These are phyloP conservation scores for Hydriomena furcata DNA, from an alignment of 2,888 invertebrate genomes.

Conservation along the genomic window DNA sequence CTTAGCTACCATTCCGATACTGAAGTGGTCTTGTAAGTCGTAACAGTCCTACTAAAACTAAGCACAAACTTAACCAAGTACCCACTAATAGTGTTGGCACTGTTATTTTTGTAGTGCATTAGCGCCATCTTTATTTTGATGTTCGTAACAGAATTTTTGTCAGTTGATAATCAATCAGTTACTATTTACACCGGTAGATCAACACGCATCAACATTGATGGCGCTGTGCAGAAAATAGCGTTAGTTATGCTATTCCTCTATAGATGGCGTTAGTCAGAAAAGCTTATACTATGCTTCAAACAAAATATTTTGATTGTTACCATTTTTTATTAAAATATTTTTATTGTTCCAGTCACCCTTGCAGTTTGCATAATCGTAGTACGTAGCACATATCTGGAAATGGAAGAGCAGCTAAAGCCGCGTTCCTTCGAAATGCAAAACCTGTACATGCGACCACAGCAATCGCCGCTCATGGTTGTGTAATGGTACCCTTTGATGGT, in stretches of 20 bases:
- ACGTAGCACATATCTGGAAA: conserved; percentile 62
- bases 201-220: too few species aligned
- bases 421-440: conserved; percentile 60
- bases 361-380: conserved; percentile 63
- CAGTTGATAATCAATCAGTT: too few species aligned
- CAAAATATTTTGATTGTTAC: too few species aligned
- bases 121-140: neutral
- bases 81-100: too few species aligned
- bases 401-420: conserved; percentile 63
- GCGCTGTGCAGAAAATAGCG: too few species aligned
- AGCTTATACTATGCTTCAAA: too few species aligned
- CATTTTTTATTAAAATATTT: neutral
- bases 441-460: conserved; percentile 50
- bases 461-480: conserved; percentile 48
- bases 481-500: conserved; percentile 29
- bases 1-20: conserved; percentile 53
- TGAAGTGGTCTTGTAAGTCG: conserved; percentile 70
- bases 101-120: too few species aligned
- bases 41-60: too few species aligned
- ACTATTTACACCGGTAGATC: too few species aligned
- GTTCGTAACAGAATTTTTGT: neutral
- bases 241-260: neutral
- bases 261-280: conserved; percentile 5
- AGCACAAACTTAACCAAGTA: too few species aligned
- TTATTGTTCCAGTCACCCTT: conserved; percentile 57